Conservation (phyloP, 2,113 vertebrate species). For the Pangasianodon gigas region DNA sequence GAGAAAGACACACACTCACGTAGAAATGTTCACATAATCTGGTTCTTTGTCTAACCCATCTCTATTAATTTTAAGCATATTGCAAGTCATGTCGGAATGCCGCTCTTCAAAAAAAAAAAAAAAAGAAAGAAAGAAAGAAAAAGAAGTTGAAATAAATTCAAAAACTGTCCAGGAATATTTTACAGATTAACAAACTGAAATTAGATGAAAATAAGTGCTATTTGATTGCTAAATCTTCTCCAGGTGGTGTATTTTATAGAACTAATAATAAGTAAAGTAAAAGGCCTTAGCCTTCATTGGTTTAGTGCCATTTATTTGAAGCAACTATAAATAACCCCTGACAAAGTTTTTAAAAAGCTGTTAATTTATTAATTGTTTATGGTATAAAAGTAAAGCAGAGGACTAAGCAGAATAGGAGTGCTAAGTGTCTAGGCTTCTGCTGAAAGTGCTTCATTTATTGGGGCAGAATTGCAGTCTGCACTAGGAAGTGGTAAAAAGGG, state of each 20-base stretch:
- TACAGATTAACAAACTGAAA: background rate
- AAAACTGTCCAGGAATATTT: constrained; percentile 4
- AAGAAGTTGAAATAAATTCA: background rate
- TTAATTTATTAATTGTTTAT: background rate
- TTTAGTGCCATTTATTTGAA: background rate
- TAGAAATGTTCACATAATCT: background rate
- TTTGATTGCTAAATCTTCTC: background rate
- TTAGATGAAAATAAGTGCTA: background rate
- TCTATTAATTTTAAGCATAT: background rate
- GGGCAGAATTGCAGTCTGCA: background rate
- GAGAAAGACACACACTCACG: background rate
- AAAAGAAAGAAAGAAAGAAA: background rate
- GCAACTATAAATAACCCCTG: background rate
- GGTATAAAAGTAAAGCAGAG: background rate
- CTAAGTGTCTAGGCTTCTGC: background rate
- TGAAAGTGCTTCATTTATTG: background rate
- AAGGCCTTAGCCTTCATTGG: background rate
- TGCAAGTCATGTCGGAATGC: background rate
- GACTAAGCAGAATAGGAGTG: background rate
- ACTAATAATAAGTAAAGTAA: background rate
- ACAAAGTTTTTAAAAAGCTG: background rate
- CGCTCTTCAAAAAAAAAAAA: background rate
- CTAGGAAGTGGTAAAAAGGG: background rate
- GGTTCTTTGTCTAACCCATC: background rate
- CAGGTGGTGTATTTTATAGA: background rate